A percentile compares a stretch with the other conserved stretches of the same genome.
phyloP scores from a whole-genome alignment of 2,113 vertebrate species.

The Spheniscus mendiculus region DNA sequence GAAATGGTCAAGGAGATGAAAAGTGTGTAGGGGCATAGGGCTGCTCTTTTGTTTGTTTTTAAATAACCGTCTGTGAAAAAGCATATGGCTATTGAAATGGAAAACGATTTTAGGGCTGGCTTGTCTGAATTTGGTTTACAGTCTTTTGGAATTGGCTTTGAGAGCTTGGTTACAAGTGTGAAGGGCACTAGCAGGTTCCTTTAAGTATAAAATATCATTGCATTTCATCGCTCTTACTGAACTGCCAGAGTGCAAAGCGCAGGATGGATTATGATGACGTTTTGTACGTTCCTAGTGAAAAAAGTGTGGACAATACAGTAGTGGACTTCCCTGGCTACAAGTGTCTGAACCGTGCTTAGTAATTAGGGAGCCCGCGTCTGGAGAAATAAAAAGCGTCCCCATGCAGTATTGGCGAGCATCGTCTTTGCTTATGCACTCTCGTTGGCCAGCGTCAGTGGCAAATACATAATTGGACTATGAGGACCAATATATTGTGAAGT shows the following conservation, averaged over 20 bases:
- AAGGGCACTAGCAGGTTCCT: neutral
- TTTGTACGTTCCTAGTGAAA: neutral
- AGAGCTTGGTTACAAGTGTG: neutral
- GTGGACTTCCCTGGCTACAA: neutral
- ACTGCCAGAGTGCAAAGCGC: neutral
- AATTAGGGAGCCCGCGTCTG: neutral
- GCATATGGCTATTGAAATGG: neutral
- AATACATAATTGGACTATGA: constrained; percentile 63
- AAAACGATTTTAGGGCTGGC: neutral
- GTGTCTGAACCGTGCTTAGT: neutral
- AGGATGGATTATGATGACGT: neutral
- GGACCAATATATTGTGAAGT: constrained; percentile 71
- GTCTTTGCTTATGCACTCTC: neutral
- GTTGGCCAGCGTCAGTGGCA: constrained; percentile 39
- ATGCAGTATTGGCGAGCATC: neutral
- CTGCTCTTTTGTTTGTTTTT: neutral
- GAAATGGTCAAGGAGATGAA: neutral
- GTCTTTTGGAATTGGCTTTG: neutral
- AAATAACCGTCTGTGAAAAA: neutral
- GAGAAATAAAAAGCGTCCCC: neutral
- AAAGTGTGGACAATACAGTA: neutral
- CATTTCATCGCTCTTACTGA: neutral
- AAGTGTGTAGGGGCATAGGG: neutral
- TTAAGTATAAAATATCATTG: neutral
- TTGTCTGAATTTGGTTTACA: neutral